Percentiles rank a stretch among this genome's conserved stretches.
These are phyloP conservation scores for Cydia amplana DNA, from an alignment of 1,140 invertebrate genomes.

Conservation along the genomic window DNA sequence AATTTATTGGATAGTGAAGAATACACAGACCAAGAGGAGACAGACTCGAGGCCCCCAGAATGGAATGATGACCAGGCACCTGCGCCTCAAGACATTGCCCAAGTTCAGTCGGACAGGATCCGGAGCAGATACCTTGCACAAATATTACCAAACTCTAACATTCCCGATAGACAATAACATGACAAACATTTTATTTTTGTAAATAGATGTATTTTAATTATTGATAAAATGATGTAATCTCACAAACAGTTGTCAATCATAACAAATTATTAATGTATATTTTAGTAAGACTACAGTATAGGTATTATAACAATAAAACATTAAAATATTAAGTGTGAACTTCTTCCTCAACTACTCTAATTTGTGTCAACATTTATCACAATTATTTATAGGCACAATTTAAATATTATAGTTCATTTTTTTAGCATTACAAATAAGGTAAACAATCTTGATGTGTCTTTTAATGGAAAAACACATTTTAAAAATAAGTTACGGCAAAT, in stretches of 20 bases:
- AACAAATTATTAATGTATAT: conserved; percentile 19
- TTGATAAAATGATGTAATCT: conserved; percentile 22
- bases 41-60: conserved; percentile 44
- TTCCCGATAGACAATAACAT: conserved; percentile 62
- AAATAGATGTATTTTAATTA: conserved; percentile 24
- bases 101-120: conserved; percentile 65
- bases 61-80: conserved; percentile 34
- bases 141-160: conserved; percentile 67
- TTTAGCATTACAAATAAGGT: no score
- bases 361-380: conserved; percentile 6
- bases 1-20: conserved; percentile 64
- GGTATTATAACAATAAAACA: conserved; percentile 24
- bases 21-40: conserved; percentile 60
- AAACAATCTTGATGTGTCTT: no score
- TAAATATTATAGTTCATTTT: no score
- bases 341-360: background rate
- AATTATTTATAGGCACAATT: background rate
- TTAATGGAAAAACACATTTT: no score
- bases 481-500: no score
- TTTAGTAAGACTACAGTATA: conserved; percentile 10
- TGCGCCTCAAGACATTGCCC: conserved; percentile 44
- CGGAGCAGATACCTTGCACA: conserved; percentile 69
- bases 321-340: background rate
- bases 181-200: conserved; percentile 27
- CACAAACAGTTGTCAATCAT: conserved; percentile 14